These are phyloP conservation scores for Petrolisthes manimaculis DNA, from an alignment of 2,888 invertebrate genomes.

Conservation along the genomic window DNA sequence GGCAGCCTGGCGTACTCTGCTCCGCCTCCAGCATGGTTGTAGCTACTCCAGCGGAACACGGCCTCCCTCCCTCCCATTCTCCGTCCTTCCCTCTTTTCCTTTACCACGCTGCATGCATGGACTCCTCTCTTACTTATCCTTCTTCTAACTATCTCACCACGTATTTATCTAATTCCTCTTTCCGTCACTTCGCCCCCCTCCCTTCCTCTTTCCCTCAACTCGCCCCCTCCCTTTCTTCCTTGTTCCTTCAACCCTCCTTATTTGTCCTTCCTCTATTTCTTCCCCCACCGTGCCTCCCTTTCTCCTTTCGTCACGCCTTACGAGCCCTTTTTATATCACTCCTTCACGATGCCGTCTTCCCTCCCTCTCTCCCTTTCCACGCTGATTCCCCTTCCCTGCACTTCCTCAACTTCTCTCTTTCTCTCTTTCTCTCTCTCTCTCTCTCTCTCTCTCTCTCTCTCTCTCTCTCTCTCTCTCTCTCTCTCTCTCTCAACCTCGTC, in stretches of 20 bases:
- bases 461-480: constrained; percentile 6
- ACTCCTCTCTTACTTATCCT: constrained; percentile 6
- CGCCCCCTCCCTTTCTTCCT: too few species aligned
- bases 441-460: background rate
- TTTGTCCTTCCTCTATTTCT: too few species aligned
- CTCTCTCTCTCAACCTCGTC: background rate
- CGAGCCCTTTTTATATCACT: too few species aligned
- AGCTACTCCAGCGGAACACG: constrained; percentile 53
- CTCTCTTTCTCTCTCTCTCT: constrained; percentile 22
- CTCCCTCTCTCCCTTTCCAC: too few species aligned
- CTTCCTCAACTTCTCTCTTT: background rate
- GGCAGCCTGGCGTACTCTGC: constrained; percentile 41
- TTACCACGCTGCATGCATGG: background rate
- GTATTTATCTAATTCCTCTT: background rate
- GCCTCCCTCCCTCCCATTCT: constrained; percentile 5
- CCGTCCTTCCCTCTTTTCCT: background rate
- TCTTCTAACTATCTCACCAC: background rate
- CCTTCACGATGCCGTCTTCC: too few species aligned
- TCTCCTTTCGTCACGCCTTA: too few species aligned
- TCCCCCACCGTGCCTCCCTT: too few species aligned
- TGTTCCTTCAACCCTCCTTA: too few species aligned
- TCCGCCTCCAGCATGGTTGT: constrained; percentile 51
- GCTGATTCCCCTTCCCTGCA: too few species aligned
- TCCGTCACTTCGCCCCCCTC: too few species aligned
- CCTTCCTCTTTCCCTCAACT: too few species aligned